Conservation (phyloP, 2,113 vertebrate species). For the Seriola aureovittata region DNA sequence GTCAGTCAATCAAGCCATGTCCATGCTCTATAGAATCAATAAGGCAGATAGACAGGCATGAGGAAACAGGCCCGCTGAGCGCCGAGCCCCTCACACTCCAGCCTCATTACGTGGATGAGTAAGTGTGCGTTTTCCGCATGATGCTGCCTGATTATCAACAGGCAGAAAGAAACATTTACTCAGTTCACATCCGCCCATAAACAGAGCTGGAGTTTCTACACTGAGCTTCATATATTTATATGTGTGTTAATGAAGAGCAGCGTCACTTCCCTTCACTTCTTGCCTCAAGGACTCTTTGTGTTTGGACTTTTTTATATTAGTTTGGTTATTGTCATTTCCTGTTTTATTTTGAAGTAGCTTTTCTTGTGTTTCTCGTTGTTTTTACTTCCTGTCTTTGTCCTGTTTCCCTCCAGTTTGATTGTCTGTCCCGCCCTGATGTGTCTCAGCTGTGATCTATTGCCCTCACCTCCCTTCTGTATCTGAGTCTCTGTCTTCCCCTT, state of each 20-base stretch:
- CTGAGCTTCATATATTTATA: not conserved
- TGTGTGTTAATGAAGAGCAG: not conserved
- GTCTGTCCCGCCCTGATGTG: too few relatives aligned
- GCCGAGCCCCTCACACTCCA: slow-evolving; percentile 26
- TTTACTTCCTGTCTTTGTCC: too few relatives aligned
- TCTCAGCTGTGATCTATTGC: too few relatives aligned
- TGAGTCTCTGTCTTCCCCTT: too few relatives aligned
- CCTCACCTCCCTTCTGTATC: too few relatives aligned
- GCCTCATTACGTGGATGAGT: slow-evolving; percentile 70
- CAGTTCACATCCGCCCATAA: slow-evolving; percentile 74
- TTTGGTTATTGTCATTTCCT: too few relatives aligned
- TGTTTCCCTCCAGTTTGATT: too few relatives aligned
- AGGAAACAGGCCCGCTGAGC: slow-evolving; percentile 2
- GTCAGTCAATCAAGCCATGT: slow-evolving; percentile 61
- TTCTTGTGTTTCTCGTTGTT: too few relatives aligned
- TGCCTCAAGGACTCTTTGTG: not conserved
- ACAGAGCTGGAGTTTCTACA: not conserved
- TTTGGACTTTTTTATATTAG: too few relatives aligned
- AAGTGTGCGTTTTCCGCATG: slow-evolving; percentile 85
- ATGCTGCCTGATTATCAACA: slow-evolving; percentile 87
- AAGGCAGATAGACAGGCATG: slow-evolving; percentile 42
- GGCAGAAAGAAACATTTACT: slow-evolving; percentile 85
- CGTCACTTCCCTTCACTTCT: not conserved
- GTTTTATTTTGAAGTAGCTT: too few relatives aligned
- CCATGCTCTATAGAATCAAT: slow-evolving; percentile 67